A percentile compares a stretch with the other conserved stretches of the same genome.
phyloP scores from a whole-genome alignment of 2,113 vertebrate genomes.

The Onychostruthus taczanowskii region DNA sequence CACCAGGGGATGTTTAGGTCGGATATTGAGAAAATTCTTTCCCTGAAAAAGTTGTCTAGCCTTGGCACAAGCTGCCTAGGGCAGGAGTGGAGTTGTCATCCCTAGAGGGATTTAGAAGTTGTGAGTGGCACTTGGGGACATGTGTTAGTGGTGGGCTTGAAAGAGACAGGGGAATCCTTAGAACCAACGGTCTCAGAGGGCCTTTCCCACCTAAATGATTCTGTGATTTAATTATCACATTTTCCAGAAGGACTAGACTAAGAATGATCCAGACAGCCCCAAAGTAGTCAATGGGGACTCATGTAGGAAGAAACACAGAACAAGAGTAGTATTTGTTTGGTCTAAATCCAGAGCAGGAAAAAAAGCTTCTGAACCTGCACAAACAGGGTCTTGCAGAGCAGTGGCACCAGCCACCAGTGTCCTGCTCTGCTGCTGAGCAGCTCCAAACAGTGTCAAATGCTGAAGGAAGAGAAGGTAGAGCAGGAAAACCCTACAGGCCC shows the following conservation, averaged over 20 bases:
- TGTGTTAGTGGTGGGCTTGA: not conserved
- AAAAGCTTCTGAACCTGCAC: not conserved
- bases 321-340: not conserved
- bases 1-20: not conserved
- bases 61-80: not conserved
- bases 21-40: not conserved
- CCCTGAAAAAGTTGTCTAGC: not conserved
- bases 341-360: not conserved
- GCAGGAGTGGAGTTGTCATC: not conserved
- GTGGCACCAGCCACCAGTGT: not conserved
- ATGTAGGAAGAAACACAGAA: not conserved
- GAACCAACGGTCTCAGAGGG: not conserved
- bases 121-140: not conserved
- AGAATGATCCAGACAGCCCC: not conserved
- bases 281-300: not conserved
- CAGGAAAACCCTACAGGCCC: not conserved
- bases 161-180: not conserved
- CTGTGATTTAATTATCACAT: not conserved
- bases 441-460: not conserved
- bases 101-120: not conserved
- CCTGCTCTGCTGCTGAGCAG: not conserved
- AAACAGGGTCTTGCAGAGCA: accelerated
- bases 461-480: not conserved
- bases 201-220: not conserved
- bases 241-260: not conserved